These are phyloP conservation scores for Drosophila nigrodunni DNA, from an alignment of 1,140 invertebrate genomes.

Conservation along the genomic window DNA sequence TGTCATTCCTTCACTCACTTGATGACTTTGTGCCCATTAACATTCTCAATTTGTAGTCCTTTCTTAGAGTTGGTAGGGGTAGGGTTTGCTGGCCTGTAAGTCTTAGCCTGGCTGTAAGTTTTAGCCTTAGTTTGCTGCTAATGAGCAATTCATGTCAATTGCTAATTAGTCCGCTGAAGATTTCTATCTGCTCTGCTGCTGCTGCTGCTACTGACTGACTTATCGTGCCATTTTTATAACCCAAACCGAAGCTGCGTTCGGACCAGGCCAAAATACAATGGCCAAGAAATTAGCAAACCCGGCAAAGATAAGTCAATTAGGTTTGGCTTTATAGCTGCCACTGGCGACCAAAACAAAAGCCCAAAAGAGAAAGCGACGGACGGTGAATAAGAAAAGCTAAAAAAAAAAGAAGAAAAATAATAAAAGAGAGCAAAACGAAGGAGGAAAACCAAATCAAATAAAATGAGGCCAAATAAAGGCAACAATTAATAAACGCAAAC, in stretches of 20 bases:
- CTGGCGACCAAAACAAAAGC: constrained; percentile 60
- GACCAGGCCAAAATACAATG: constrained; percentile 62
- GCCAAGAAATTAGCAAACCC: constrained; percentile 81
- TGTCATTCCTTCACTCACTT: constrained; percentile 12
- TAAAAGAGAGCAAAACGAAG: constrained; percentile 15
- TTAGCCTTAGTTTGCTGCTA: constrained; percentile 79
- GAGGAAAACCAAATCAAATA: constrained; percentile 81
- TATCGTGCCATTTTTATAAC: constrained; percentile 79
- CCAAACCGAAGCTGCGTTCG: constrained; percentile 34
- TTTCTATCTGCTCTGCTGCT: constrained; percentile 68
- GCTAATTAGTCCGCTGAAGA: constrained; percentile 82
- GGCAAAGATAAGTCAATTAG: constrained; percentile 83
- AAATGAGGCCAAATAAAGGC: constrained; percentile 82
- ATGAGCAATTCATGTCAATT: constrained; percentile 84
- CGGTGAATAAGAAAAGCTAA: not conserved
- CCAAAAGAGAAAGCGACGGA: constrained; percentile 15
- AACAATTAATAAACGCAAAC: constrained; percentile 82
- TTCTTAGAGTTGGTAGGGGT: not conserved
- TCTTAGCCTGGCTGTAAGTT: constrained; percentile 57
- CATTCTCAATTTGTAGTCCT: constrained; percentile 36
- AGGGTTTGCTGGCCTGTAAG: not conserved
- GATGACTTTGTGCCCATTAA: constrained; percentile 23
- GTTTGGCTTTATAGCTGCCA: constrained; percentile 81
- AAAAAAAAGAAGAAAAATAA: not conserved
- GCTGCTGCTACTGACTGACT: constrained; percentile 53